Evolutionary conservation across 1,140 invertebrate species (phyloP).

Genomic region (Seison nebaliae): DNA sequence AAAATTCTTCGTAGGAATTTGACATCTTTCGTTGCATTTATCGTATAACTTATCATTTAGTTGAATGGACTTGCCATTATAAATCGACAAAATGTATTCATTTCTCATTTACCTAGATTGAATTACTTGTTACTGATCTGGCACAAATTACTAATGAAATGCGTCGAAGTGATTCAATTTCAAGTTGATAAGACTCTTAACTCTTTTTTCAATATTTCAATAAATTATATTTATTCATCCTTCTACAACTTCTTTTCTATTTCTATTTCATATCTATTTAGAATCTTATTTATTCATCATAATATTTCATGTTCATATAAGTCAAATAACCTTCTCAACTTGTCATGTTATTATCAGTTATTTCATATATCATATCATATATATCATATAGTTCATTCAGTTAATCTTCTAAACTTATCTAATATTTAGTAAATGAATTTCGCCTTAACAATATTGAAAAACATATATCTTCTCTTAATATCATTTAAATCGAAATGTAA

Average conservation of each 20-base stretch:
- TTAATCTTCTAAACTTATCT: no score
- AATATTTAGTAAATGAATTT: background rate
- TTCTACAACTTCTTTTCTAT: background rate
- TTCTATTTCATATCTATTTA: background rate
- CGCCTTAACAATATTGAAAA: background rate
- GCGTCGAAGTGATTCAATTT: no score
- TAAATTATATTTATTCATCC: background rate
- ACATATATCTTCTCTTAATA: background rate
- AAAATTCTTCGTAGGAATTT: no score
- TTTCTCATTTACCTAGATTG: no score
- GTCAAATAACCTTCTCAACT: background rate
- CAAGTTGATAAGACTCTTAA: background rate
- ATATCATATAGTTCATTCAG: background rate
- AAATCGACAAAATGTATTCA: no score
- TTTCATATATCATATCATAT: background rate
- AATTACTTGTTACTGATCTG: constrained; percentile 12
- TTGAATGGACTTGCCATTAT: no score
- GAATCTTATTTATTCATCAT: background rate
- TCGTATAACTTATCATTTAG: no score
- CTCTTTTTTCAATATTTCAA: constrained; percentile 4
- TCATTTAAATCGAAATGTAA: no score
- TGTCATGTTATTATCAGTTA: background rate
- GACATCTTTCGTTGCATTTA: no score
- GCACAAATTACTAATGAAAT: constrained; percentile 10
- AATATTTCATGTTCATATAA: background rate